These are phyloP conservation scores for Perodicticus potto DNA, from an alignment of 2,797 vertebrate species.

Conservation along the genomic window DNA sequence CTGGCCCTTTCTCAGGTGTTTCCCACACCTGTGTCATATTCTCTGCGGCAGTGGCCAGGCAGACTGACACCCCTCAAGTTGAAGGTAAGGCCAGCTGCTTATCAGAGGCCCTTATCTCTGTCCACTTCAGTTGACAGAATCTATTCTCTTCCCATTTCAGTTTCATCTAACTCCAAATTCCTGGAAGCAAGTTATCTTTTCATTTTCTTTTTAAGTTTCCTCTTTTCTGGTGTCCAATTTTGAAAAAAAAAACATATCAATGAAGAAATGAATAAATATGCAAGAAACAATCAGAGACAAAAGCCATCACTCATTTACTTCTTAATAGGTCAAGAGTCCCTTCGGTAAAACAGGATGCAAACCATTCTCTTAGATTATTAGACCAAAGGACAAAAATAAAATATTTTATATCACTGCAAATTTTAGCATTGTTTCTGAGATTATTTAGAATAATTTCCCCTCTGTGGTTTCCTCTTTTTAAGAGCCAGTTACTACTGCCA, in stretches of 20 bases:
- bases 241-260: neutral
- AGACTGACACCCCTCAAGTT: rapidly evolving
- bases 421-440: conserved; percentile 48
- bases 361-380: neutral
- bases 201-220: neutral
- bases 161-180: neutral
- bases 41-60: neutral
- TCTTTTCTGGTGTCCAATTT: conserved; percentile 10
- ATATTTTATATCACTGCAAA: neutral
- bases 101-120: neutral
- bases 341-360: neutral
- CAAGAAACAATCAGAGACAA: neutral
- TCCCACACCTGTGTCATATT: neutral
- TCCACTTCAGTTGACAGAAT: neutral
- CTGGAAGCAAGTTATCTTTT: neutral
- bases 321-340: neutral
- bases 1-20: neutral
- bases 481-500: neutral
- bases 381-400: neutral
- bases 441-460: neutral
- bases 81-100: neutral
- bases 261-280: neutral
- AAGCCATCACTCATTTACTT: neutral
- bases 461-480: conserved; percentile 10
- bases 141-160: neutral